These are phyloP conservation scores for Perdita meconis DNA, from an alignment of 2,888 invertebrate genomes.

Conservation along the genomic window DNA sequence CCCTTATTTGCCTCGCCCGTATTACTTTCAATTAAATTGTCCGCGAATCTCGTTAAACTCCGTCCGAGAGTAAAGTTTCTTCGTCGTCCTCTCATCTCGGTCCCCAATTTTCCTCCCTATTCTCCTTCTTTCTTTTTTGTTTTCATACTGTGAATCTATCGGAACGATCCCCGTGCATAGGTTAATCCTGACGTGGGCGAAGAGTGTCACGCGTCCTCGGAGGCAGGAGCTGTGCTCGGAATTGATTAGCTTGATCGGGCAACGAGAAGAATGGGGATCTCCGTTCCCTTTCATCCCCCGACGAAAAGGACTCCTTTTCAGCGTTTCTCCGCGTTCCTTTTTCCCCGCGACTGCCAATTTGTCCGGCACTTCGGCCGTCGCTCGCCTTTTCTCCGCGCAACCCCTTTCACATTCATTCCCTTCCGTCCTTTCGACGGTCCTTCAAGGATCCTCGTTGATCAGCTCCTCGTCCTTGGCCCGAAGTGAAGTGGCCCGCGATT, in stretches of 20 bases:
- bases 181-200: slow-evolving; percentile 5
- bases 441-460: slow-evolving; percentile 30
- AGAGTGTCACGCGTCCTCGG: slow-evolving; percentile 17
- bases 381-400: slow-evolving; percentile 14
- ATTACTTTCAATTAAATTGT: slow-evolving; percentile 60
- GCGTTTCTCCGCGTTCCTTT: neutral
- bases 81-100: neutral
- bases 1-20: slow-evolving; percentile 43
- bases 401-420: slow-evolving; percentile 54
- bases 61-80: slow-evolving; percentile 35
- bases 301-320: slow-evolving; percentile 17
- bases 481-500: neutral
- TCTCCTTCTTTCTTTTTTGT: neutral
- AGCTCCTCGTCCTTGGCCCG: neutral
- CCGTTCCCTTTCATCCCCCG: slow-evolving; percentile 48
- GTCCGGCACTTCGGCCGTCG: slow-evolving; percentile 38
- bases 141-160: neutral
- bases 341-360: slow-evolving; percentile 58
- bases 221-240: slow-evolving; percentile 48
- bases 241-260: slow-evolving; percentile 70
- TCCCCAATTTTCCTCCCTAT: neutral
- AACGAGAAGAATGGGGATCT: slow-evolving; percentile 28
- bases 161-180: slow-evolving; percentile 24
- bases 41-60: slow-evolving; percentile 57
- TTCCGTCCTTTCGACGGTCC: slow-evolving; percentile 35